Conservation (phyloP, 2,797 vertebrate genomes). For the Megaceryle alcyon region DNA sequence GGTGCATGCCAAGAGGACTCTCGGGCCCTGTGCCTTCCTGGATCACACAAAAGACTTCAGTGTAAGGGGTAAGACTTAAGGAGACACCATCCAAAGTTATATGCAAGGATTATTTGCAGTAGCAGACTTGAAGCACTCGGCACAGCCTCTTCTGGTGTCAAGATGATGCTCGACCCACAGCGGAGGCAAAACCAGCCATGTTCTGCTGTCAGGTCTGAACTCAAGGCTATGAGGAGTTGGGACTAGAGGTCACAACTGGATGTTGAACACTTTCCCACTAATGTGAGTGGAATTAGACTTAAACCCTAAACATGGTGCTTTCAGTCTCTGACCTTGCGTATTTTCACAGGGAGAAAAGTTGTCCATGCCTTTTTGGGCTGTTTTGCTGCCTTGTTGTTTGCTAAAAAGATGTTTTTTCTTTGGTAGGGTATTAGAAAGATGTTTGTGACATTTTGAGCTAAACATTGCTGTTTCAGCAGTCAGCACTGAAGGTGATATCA, state of each 20-base stretch:
- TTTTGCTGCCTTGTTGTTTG: not conserved
- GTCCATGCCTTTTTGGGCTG: not conserved
- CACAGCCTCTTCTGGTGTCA: not conserved
- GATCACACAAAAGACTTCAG: not conserved
- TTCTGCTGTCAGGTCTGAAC: not conserved
- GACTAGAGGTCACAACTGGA: not conserved
- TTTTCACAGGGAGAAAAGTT: not conserved
- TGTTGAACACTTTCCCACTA: not conserved
- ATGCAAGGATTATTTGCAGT: not conserved
- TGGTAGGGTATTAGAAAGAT: not conserved
- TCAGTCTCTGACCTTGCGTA: not conserved
- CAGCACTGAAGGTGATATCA: not conserved
- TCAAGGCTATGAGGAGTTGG: not conserved
- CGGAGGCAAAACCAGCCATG: not conserved
- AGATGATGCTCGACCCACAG: not conserved
- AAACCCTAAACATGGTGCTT: not conserved
- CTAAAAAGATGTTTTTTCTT: not conserved
- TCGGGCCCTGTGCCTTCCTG: not conserved
- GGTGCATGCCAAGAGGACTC: not conserved
- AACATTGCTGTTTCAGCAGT: slow-evolving; percentile 56
- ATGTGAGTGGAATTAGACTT: not conserved
- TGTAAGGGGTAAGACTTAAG: not conserved
- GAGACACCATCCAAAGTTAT: not conserved
- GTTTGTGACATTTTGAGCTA: slow-evolving; percentile 15
- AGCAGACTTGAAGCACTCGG: not conserved